A percentile compares a stretch with the other conserved stretches of the same genome.
These are phyloP conservation scores for Thelaira solivaga DNA, from an alignment of 2,888 invertebrate genomes.

Conservation along the genomic window DNA sequence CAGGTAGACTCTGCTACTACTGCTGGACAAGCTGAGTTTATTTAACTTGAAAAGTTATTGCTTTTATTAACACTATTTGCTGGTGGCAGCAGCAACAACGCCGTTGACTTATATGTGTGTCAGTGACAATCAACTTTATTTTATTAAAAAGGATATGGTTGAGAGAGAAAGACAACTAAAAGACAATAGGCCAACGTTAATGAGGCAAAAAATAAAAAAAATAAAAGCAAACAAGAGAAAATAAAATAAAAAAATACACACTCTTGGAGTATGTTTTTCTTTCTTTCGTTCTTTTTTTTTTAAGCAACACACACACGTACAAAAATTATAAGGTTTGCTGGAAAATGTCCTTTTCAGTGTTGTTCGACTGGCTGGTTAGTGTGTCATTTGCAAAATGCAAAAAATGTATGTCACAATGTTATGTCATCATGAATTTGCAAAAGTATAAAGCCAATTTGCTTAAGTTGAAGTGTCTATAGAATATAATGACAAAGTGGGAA, in stretches of 20 bases:
- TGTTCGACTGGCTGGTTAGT: not conserved
- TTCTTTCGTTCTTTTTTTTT: no score
- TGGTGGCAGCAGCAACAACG: not conserved
- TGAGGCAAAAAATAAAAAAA: constrained; percentile 51
- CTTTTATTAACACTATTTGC: constrained; percentile 13
- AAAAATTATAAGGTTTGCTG: not conserved
- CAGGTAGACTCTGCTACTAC: constrained; percentile 20
- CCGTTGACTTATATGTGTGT: constrained; percentile 29
- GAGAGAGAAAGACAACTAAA: constrained; percentile 16
- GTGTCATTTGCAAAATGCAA: constrained; percentile 22
- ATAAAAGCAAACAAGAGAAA: not conserved
- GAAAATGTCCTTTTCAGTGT: constrained; percentile 10
- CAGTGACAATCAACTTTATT: constrained; percentile 42
- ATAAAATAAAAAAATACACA: no score
- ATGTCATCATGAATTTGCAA: constrained; percentile 51
- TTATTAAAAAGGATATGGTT: constrained; percentile 48
- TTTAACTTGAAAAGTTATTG: constrained; percentile 35
- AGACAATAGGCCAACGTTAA: constrained; percentile 62
- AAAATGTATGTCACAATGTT: constrained; percentile 60
- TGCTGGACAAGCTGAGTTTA: not conserved
- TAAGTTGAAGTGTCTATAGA: constrained; percentile 37
- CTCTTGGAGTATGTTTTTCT: no score
- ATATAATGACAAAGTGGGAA: constrained; percentile 32
- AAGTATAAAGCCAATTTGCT: constrained; percentile 44
- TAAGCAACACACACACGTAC: not conserved